Evolutionary conservation across 64 coral and sea anemone species (phyloP).

Genomic region (Astreopora myriophthalma): DNA sequence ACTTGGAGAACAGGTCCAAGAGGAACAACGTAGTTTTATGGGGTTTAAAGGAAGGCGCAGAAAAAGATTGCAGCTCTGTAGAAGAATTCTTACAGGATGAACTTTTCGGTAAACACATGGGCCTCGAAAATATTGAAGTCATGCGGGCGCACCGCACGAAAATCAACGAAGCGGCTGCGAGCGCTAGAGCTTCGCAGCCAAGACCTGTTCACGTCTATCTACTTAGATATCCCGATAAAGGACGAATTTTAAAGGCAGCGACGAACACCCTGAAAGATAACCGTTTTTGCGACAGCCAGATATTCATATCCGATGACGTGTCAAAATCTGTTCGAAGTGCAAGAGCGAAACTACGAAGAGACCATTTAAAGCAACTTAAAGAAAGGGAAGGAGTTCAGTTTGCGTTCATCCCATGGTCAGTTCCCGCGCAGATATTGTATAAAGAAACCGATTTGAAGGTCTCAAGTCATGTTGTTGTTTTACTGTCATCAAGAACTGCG

Average conservation of each 20-base stretch:
- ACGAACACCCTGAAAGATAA: slow-evolving; percentile 29
- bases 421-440: neutral
- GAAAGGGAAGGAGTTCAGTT: neutral
- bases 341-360: slow-evolving; percentile 1
- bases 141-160: neutral
- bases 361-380: neutral
- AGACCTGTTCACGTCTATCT: slow-evolving; percentile 5
- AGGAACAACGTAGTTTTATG: too few relatives aligned
- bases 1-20: too few relatives aligned
- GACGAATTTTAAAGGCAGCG: slow-evolving; percentile 3
- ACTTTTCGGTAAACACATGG: neutral
- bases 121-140: neutral
- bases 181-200: neutral
- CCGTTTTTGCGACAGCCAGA: neutral
- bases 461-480: neutral
- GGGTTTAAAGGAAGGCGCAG: neutral
- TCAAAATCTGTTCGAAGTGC: neutral
- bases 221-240: slow-evolving; percentile 16
- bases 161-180: neutral
- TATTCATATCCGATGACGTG: slow-evolving; percentile 22
- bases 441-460: neutral
- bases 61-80: neutral
- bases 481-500: neutral
- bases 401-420: neutral
- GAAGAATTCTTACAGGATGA: neutral